These are phyloP conservation scores for Carcinoscorpius rotundicauda DNA, from an alignment of 1,140 invertebrate species.

Conservation along the genomic window DNA sequence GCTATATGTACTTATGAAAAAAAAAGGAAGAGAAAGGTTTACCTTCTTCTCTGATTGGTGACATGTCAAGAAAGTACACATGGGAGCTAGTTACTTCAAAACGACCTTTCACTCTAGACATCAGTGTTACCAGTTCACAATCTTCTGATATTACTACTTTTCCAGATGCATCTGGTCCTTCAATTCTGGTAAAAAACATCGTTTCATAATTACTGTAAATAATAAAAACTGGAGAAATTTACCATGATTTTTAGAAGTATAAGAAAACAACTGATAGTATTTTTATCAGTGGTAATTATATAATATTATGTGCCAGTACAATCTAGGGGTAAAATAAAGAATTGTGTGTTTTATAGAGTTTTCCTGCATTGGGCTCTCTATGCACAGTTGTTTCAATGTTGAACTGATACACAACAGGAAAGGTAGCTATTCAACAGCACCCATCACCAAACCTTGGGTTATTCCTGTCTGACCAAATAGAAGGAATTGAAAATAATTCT, in stretches of 20 bases:
- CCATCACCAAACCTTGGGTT: too few species aligned
- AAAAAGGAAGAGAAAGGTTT: conserved; percentile 26
- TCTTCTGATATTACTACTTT: conserved; percentile 46
- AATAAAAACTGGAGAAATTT: too few species aligned
- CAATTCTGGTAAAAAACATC: not conserved
- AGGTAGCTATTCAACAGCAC: too few species aligned
- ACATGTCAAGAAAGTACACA: conserved; percentile 49
- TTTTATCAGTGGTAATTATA: not conserved
- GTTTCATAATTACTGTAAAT: too few species aligned
- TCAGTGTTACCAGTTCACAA: conserved; percentile 49
- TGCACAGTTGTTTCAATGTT: too few species aligned
- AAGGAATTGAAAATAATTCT: too few species aligned
- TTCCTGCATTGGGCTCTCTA: too few species aligned
- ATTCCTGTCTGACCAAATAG: too few species aligned
- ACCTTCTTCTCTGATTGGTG: conserved; percentile 43
- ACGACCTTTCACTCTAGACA: conserved; percentile 47
- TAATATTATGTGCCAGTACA: conserved; percentile 7
- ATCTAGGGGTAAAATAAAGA: not conserved
- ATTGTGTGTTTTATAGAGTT: not conserved
- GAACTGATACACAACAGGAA: too few species aligned
- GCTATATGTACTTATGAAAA: too few species aligned
- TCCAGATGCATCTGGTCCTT: conserved; percentile 26
- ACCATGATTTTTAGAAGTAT: too few species aligned
- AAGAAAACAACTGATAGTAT: too few species aligned
- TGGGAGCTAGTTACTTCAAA: conserved; percentile 50